A percentile compares a stretch with the other conserved stretches of the same genome.
Evolutionary conservation across 2,797 vertebrate genomes (phyloP).

Genomic region (Pseudocheirus occidentalis): DNA sequence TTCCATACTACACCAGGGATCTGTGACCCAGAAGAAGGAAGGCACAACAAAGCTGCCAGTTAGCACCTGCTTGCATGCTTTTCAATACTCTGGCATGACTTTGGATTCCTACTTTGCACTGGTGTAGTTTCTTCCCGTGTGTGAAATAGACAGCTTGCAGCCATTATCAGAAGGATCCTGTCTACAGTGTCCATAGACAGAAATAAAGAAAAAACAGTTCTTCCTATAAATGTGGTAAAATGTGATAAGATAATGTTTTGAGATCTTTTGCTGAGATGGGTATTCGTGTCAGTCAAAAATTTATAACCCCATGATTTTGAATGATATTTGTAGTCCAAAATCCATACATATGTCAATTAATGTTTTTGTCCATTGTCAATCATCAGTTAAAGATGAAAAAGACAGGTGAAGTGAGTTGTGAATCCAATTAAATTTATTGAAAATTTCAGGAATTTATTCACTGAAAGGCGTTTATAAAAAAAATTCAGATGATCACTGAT

Average conservation of each 20-base stretch:
- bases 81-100: background rate
- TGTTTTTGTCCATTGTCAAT: background rate
- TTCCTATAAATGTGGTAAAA: background rate
- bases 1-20: background rate
- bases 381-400: background rate
- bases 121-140: background rate
- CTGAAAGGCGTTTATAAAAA: background rate
- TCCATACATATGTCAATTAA: background rate
- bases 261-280: background rate
- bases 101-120: background rate
- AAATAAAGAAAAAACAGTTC: background rate
- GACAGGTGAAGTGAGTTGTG: background rate
- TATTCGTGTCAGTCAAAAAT: background rate
- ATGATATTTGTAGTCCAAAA: background rate
- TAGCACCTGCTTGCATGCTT: background rate
- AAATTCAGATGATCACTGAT: background rate
- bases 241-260: background rate
- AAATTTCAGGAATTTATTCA: background rate
- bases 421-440: background rate
- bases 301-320: background rate
- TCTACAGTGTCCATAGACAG: background rate
- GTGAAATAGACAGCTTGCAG: background rate
- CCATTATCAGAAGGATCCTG: background rate
- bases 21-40: background rate
- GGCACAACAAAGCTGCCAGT: background rate